Evolutionary conservation across 2,888 invertebrate genomes (phyloP), one percentile per base, ranked within the genome.

Genomic region (Venustoraphidia nigricollis): DNA sequence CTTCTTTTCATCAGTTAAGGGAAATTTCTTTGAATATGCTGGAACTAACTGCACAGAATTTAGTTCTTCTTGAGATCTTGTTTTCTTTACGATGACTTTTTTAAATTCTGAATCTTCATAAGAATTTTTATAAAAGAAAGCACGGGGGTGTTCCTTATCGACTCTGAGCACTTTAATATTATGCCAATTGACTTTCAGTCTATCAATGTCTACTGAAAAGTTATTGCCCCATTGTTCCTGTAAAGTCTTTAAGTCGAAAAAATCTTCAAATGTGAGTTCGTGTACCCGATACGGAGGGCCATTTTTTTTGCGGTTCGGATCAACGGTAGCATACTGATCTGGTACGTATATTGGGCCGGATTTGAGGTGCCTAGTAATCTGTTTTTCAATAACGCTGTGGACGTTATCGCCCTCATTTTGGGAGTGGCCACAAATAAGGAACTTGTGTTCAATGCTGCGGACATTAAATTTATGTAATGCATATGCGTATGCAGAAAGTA

Each of bases 381-480:
- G 44, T 44, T 49, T 46, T 50, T 62, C 60, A 45, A 58, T 62
- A 17, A 60, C 53, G 45, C 58, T 58, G 46, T 63, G 59, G 9
- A 59, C 56, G 52, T 55, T 60, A 48, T 61, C 61, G 14, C 56
- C 62, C 51, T 61, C 61, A 49, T 62, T 63, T 53, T 62, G 62
- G 10, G 58, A 57, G 47, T 62, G 63, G 43, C 60, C 51, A 45
- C 59, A 45, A n/a, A 62, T 59, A 13, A 60, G 45, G 52, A 57
- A 61, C 50, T 60, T 62, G 51, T 62, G 60, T 17, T 55, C 58
- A 44, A 61, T 59, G 42, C 50, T 53, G 43, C 52, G 45, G 38
- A 59, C 39, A n/a, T 48, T 47, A 40, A 45, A 48, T 39, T 48
- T 45, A n/a, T 13, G 9, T 39, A 51, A 56, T 55, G 36, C 57